Base-by-base conservation (phyloP, 23 tunicate species). In the Oikopleura dioica region DNA sequence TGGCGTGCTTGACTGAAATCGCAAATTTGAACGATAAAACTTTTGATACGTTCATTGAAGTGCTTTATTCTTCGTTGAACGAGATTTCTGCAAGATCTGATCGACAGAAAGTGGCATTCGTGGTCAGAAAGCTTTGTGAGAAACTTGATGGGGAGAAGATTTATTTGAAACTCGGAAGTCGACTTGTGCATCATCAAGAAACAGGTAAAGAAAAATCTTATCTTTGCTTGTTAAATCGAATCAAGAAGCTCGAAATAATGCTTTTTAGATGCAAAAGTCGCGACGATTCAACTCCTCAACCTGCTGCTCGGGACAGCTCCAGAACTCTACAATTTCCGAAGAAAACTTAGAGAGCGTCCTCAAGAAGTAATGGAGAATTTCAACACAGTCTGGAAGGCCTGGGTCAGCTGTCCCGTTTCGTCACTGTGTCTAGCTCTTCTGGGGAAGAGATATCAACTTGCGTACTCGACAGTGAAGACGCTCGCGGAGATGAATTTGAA, bases 401-500 rank as follows among this genome's bases (percentile, higher is more conserved):
- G 72, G 72, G 26, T 31, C 4, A 23, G 26, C 4, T 63, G 72
- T 63, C 72, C 72, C 5, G 33, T 63, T 12, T 24, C 72, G 33
- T 63, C 72, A 63, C 33, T 63, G 26, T 63, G 30, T 2, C 33
- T 63, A 2, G 72, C 72, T 2, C 33, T 63, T 12, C 72, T 63
- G 16, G 72, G 72, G 2, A 63, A 63, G 26, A 23, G 72, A 63
- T 63, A 63, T 63, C 2, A 23, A 16, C 26, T 63, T 12, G 72
- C 72, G 33, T 63, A 63, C 33, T 63, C 16, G 72, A 63, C 72
- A 2, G 72, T 63, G 4, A 63, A 23, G 2, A 21, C 26, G 2
- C 72, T 63, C 59, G 80, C 99, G 0, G 84, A 82, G 38, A 82
- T 84, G 63, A 87, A 94, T 34, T 35, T 86, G 51, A 83, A 85